Evolutionary conservation across 2,888 invertebrate species (phyloP), one percentile per base, ranked within the genome.

Genomic region (Eurytoma californica): DNA sequence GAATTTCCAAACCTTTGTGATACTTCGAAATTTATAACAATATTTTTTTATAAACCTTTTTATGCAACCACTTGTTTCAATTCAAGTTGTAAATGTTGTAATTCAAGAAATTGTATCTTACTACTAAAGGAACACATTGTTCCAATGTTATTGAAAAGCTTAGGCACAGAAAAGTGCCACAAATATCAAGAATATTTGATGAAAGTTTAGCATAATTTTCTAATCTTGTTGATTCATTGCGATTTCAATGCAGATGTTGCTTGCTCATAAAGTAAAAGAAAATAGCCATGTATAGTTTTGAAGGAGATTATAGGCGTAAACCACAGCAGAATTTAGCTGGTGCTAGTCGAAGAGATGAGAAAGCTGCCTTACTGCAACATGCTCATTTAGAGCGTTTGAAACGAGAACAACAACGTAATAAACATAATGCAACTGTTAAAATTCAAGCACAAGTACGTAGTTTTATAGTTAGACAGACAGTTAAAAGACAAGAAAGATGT

Each of bases 281-380:
- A 65, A 13, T 68, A 20, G 86, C 72, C 61, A 92, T 92, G 91
- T 94, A 93, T 86, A 93, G 95, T 87, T 98, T 98, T 89, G 97
- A 98, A 90, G 98, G 98, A 76, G 95, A 97, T 89, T 96, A 95
- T 89, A 94, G 96, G 87, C 93, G 95, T 69, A 95, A 94, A 90
- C 98, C 98, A 12, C 94, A 95, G 86, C 98, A 98, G 91, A 97
- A 96, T 90, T 92, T 98, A 84, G 95, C 97, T 80, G 98, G 98
- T 79, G 95, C 95, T n/a, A 96, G 96, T 87, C 92, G 92, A 77
- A 93, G 94, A 83, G 93, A 95, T 82, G 94, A 93, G 66, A 91
- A 93, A 84, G 95, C 96, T 86, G 92, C 93, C 72, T 91, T 97
- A 69, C 92, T 98, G 82, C 93, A 94, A 77, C 95, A 95, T 88